phyloP scores from a whole-genome alignment of 2,888 invertebrate genomes.

The Cylindroiulus punctatus region DNA sequence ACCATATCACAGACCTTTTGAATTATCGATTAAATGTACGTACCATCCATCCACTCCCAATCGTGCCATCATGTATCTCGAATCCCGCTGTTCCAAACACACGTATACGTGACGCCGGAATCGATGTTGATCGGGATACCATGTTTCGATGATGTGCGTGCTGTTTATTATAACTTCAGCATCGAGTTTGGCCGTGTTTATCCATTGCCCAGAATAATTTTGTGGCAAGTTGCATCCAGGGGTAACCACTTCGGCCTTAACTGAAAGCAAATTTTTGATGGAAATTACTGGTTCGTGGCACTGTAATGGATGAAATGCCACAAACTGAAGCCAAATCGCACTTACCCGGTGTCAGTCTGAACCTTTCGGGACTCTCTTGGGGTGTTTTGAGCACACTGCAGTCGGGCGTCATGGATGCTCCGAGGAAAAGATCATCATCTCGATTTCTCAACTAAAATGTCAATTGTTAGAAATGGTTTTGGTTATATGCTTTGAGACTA shows the following conservation, averaged over 20 bases:
- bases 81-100: slow-evolving; percentile 91
- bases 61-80: slow-evolving; percentile 93
- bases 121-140: slow-evolving; percentile 90
- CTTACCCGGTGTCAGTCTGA: slow-evolving; percentile 82
- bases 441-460: slow-evolving; percentile 78
- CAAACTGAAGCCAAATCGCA: slow-evolving; percentile 59
- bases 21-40: slow-evolving; percentile 60
- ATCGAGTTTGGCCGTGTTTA: slow-evolving; percentile 96
- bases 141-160: slow-evolving; percentile 95
- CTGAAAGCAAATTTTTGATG: slow-evolving; percentile 61
- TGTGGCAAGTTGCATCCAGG: slow-evolving; percentile 92
- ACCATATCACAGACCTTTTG: background rate
- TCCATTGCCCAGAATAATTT: slow-evolving; percentile 95
- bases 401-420: slow-evolving; percentile 92
- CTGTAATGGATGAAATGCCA: background rate
- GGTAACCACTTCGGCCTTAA: slow-evolving; percentile 86
- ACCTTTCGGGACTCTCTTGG: slow-evolving; percentile 90
- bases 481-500: too few species aligned
- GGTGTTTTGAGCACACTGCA: slow-evolving; percentile 92
- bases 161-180: slow-evolving; percentile 93
- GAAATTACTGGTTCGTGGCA: background rate
- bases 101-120: slow-evolving; percentile 85
- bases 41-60: slow-evolving; percentile 94
- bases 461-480: slow-evolving; percentile 33
- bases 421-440: slow-evolving; percentile 90